Evolutionary conservation across 1,140 invertebrate genomes (phyloP), one percentile per base, ranked within the genome.

Genomic region (Pogonomyrmex barbatus): DNA sequence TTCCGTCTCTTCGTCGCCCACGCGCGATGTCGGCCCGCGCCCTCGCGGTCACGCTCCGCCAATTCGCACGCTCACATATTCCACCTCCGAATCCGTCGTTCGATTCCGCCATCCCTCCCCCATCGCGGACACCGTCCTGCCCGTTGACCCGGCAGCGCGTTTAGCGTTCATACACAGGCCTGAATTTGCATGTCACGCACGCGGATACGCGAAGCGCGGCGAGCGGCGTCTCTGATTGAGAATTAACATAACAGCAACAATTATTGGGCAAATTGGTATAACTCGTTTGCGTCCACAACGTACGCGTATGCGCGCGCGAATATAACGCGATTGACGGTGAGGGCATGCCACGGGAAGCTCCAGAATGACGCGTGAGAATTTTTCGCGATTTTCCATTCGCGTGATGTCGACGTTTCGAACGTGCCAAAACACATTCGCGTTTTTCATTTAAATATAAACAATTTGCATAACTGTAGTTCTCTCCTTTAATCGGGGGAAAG

Each of bases 161-260:
- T 63, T 50, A 8, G 33, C 50, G 9, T n/a, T n/a, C 42, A 60
- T 54, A 75, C 54, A 60, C 47, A 17, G 24, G 33, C 5, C 54
- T 56, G 84, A 90, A 93, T 93, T 93, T 92, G 91, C 92, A 92
- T 93, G 90, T 92, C 91, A 90, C 87, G 87, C 82, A 82, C 81
- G 82, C 83, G 91, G 65, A 78, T 56, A 79, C 9, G 87, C 45
- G 87, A 90, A 52, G n/a, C 78, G 85, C 86, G 62, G 17, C 82
- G 84, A 89, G 73, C 81, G 82, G 86, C 87, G 87, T 81, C 77
- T 89, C 91, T 94, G 92, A 93, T 94, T 94, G 93, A 89, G 90
- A 94, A 93, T 94, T 94, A 93, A 94, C 93, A 94, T 94, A 93
- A 94, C 93, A 93, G 91, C 92, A 91, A 94, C 92, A 94, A 94